A percentile compares a stretch with the other conserved stretches of the same genome.
Evolutionary conservation across 2,888 invertebrate genomes (phyloP).

Genomic region (Lycophotia porphyrea): DNA sequence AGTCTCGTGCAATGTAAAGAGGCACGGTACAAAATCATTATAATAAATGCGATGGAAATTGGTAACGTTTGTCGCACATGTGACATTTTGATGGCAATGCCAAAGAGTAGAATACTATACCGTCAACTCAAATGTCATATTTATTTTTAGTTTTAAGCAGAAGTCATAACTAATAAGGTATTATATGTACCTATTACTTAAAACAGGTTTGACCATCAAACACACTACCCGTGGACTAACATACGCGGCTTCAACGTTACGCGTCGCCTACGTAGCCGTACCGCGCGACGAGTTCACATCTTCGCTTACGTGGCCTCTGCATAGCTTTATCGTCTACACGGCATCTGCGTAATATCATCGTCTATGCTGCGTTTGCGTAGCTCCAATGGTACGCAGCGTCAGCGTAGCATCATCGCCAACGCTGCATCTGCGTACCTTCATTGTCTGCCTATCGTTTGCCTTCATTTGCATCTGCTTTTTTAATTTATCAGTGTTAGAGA

Average conservation of each 20-base stretch:
- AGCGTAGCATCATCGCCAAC: not conserved
- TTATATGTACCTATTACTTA: not conserved
- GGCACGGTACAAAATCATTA: conserved; percentile 45
- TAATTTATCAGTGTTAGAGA: too few species aligned
- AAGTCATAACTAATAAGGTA: too few species aligned
- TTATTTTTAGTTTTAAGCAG: not conserved
- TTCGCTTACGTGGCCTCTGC: not conserved
- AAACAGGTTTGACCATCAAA: not conserved
- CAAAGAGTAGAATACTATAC: too few species aligned
- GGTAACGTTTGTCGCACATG: conserved; percentile 6
- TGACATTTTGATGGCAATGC: conserved; percentile 54
- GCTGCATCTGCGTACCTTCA: not conserved
- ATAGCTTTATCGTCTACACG: not conserved
- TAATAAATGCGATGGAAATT: conserved; percentile 23
- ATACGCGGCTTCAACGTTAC: too few species aligned
- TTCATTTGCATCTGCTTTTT: too few species aligned
- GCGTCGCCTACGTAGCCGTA: too few species aligned
- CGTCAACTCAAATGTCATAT: too few species aligned
- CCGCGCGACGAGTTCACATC: too few species aligned
- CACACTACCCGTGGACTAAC: not conserved
- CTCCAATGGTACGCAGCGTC: not conserved
- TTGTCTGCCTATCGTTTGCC: too few species aligned
- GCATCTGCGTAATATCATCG: not conserved
- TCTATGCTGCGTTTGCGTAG: not conserved
- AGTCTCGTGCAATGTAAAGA: conserved; percentile 38